Evolutionary conservation across 2,888 invertebrate genomes (phyloP).

Genomic region (Cantharis rufa): DNA sequence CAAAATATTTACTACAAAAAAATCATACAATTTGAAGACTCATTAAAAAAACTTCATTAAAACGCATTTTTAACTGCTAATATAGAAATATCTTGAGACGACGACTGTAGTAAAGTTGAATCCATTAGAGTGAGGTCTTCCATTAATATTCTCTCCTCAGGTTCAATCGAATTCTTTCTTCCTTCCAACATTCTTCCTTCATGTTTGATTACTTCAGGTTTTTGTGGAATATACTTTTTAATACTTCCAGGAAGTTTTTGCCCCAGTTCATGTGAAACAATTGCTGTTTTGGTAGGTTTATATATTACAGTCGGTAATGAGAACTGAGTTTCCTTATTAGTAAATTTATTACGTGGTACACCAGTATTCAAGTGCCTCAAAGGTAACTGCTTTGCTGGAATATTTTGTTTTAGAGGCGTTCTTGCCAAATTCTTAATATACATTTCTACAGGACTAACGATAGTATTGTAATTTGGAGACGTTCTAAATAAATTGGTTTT

Average conservation of each 20-base stretch:
- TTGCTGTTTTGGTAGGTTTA: too few species aligned
- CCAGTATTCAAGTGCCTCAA: neutral
- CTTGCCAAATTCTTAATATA: neutral
- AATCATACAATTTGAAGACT: too few species aligned
- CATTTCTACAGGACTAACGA: neutral
- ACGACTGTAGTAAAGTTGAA: too few species aligned
- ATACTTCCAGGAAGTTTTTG: neutral
- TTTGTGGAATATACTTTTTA: too few species aligned
- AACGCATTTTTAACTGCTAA: too few species aligned
- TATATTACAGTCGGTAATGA: too few species aligned
- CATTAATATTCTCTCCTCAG: neutral
- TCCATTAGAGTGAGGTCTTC: neutral
- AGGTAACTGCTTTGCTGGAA: neutral
- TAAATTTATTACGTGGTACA: neutral
- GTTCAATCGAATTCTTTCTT: neutral
- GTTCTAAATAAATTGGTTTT: neutral
- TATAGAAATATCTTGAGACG: too few species aligned
- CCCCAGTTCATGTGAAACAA: too few species aligned
- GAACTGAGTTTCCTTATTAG: too few species aligned
- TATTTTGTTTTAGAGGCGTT: neutral
- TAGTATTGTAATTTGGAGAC: neutral
- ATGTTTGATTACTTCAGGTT: neutral
- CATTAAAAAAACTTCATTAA: too few species aligned
- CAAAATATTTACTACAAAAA: too few species aligned
- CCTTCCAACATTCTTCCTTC: neutral